These are phyloP conservation scores for Chymomyza procnemis DNA, from an alignment of 2,888 invertebrate species.

Conservation along the genomic window DNA sequence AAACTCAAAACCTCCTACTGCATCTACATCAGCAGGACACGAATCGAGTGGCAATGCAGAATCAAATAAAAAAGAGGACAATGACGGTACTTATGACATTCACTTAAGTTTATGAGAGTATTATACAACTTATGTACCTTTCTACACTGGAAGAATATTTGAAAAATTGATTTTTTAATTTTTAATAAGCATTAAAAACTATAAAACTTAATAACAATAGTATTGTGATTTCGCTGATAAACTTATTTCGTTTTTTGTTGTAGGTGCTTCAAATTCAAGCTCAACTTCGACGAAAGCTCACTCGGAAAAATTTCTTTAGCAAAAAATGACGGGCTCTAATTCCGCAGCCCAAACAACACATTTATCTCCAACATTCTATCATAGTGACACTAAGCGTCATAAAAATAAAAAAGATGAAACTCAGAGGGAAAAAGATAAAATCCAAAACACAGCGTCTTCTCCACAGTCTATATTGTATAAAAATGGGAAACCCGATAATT, in stretches of 20 bases:
- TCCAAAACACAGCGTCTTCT: not conserved
- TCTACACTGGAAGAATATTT: too few relatives aligned
- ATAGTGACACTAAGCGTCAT: slow-evolving; percentile 34
- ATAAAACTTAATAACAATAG: too few relatives aligned
- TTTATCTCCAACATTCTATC: slow-evolving; percentile 41
- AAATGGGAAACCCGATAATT: slow-evolving; percentile 38
- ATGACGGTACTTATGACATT: too few relatives aligned
- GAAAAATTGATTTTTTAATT: too few relatives aligned
- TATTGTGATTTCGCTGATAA: not conserved
- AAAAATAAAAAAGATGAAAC: slow-evolving; percentile 1
- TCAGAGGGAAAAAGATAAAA: slow-evolving; percentile 29
- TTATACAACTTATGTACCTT: too few relatives aligned
- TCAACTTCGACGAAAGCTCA: slow-evolving; percentile 79
- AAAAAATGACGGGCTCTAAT: slow-evolving; percentile 78
- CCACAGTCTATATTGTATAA: slow-evolving; percentile 19
- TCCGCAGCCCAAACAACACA: slow-evolving; percentile 61
- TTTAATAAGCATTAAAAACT: too few relatives aligned
- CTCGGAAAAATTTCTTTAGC: slow-evolving; percentile 78
- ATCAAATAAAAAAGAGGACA: slow-evolving; percentile 68
- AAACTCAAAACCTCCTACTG: slow-evolving; percentile 41
- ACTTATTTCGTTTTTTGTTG: slow-evolving; percentile 9
- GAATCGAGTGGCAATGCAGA: slow-evolving; percentile 54
- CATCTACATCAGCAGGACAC: slow-evolving; percentile 34
- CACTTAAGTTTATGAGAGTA: too few relatives aligned
- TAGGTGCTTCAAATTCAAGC: slow-evolving; percentile 80